Conservation (phyloP, 2,797 vertebrate species). For the Labroides dimidiatus region DNA sequence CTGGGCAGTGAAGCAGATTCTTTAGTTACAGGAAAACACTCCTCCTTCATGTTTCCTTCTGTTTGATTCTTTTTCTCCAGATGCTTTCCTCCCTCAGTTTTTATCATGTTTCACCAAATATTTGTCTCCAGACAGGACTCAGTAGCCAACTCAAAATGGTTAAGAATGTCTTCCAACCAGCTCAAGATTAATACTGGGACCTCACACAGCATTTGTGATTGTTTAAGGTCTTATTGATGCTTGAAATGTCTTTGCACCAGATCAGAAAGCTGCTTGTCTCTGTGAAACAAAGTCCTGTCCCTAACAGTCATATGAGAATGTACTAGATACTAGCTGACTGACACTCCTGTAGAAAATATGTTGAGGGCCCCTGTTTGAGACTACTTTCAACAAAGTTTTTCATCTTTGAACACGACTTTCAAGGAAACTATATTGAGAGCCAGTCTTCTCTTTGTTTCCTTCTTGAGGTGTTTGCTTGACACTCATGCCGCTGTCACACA, state of each 20-base stretch:
- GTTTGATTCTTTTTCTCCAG: slow-evolving; percentile 52
- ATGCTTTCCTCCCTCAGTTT: slow-evolving; percentile 48
- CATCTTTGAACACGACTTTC: slow-evolving; percentile 8
- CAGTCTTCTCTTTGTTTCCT: not conserved
- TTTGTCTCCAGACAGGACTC: slow-evolving; percentile 65
- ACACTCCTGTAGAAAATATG: slow-evolving; percentile 18
- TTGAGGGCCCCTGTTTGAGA: slow-evolving; percentile 21
- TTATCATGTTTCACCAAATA: slow-evolving; percentile 75
- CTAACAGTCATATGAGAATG: slow-evolving; percentile 29
- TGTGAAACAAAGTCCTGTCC: slow-evolving; percentile 41
- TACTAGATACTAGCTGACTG: slow-evolving; percentile 24
- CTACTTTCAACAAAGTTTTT: not conserved
- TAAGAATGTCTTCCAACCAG: slow-evolving; percentile 49
- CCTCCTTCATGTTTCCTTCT: slow-evolving; percentile 31
- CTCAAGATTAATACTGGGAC: slow-evolving; percentile 25
- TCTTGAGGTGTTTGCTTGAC: slow-evolving; percentile 25
- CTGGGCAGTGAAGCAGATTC: slow-evolving; percentile 42
- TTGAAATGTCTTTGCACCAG: slow-evolving; percentile 27
- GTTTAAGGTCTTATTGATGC: slow-evolving; percentile 5
- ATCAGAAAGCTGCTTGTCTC: slow-evolving; percentile 15
- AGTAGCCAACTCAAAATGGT: slow-evolving; percentile 25
- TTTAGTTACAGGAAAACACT: slow-evolving; percentile 70
- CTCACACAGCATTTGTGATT: slow-evolving; percentile 23
- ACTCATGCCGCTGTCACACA: slow-evolving; percentile 21
- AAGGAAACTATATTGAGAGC: not conserved